These are phyloP conservation scores for Troglohyphantes excavatus DNA, from an alignment of 2,888 invertebrate genomes.

Conservation along the genomic window DNA sequence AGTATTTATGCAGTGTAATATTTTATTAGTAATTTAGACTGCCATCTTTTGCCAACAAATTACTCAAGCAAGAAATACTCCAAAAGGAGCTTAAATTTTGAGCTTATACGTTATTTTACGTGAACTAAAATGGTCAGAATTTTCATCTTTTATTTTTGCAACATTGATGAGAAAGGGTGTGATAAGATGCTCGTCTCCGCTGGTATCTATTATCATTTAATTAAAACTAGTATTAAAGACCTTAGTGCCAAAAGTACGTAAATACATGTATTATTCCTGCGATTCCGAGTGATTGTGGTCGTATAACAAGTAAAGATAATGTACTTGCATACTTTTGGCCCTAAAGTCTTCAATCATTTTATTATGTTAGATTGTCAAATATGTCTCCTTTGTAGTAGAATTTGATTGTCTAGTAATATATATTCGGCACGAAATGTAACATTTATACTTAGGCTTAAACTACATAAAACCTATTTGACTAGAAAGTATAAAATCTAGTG, in stretches of 20 bases:
- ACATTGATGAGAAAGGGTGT: constrained; percentile 14
- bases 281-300: too few species aligned
- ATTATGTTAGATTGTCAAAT: neutral
- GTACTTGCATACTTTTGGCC: too few species aligned
- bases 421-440: too few species aligned
- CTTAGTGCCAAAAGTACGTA: too few species aligned
- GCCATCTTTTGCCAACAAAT: constrained; percentile 44
- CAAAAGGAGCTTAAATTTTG: constrained; percentile 61
- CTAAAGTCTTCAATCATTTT: too few species aligned
- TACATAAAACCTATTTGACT: too few species aligned
- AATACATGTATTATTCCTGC: too few species aligned
- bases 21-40: constrained; percentile 26
- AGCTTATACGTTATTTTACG: constrained; percentile 63
- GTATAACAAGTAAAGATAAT: too few species aligned
- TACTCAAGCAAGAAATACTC: constrained; percentile 52
- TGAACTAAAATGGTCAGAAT: constrained; percentile 35
- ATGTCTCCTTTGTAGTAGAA: neutral
- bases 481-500: neutral
- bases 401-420: neutral
- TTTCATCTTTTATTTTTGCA: constrained; percentile 52
- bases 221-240: neutral
- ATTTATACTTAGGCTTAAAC: too few species aligned
- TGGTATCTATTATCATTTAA: neutral
- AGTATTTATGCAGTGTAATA: constrained; percentile 8
- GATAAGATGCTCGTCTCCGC: constrained; percentile 19